Conservation (phyloP, 2,113 vertebrate genomes). For the Rhea pennata region DNA sequence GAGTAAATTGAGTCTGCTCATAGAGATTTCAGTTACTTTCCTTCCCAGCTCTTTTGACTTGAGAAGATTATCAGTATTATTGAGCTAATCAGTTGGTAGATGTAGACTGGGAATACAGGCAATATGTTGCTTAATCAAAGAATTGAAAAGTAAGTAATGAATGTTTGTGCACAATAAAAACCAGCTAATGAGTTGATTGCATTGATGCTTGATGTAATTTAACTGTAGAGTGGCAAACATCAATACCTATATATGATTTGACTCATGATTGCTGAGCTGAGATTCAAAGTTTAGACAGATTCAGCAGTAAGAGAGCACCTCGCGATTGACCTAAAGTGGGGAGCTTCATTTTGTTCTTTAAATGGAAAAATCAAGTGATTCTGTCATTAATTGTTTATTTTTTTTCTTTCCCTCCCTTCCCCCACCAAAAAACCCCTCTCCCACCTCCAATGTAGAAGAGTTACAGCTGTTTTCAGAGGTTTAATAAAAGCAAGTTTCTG, state of each 20-base stretch:
- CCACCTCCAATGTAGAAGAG: neutral
- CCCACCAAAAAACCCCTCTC: neutral
- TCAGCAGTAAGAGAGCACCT: neutral
- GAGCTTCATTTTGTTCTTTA: neutral
- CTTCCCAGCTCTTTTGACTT: conserved; percentile 29
- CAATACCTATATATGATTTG: conserved; percentile 58
- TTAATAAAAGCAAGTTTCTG: neutral
- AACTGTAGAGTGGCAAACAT: conserved; percentile 60
- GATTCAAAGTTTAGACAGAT: conserved; percentile 51
- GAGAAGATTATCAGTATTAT: conserved; percentile 36
- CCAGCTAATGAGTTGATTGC: conserved; percentile 71
- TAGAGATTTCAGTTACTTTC: neutral
- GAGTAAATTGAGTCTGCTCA: neutral
- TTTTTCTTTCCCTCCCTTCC: conserved; percentile 31
- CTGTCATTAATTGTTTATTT: conserved; percentile 5
- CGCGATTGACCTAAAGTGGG: neutral
- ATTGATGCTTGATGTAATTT: conserved; percentile 68
- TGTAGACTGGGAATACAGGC: conserved; percentile 37
- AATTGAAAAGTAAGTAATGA: conserved; percentile 33
- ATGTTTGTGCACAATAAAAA: conserved; percentile 46
- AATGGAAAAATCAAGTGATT: conserved; percentile 48
- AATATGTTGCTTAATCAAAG: conserved; percentile 60
- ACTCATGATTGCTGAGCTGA: conserved; percentile 30
- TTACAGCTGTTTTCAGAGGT: neutral
- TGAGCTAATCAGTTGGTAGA: conserved; percentile 49